Evolutionary conservation across 1,140 invertebrate genomes (phyloP).

Genomic region (Gryon sp.): DNA sequence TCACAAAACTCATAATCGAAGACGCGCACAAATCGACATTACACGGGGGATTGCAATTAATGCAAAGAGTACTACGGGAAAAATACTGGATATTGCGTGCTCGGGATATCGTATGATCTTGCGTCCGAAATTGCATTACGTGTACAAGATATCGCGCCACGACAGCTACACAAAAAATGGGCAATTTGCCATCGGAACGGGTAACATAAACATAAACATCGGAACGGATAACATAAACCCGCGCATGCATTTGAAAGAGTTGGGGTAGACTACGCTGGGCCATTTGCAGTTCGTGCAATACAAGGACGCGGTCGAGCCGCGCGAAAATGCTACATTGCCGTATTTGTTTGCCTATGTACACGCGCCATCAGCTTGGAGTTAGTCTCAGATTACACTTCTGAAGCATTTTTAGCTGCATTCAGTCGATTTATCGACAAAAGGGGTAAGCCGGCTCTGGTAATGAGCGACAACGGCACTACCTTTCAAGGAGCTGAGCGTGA

Average conservation of each 20-base stretch:
- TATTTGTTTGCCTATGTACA: slow-evolving; percentile 58
- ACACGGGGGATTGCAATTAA: background rate
- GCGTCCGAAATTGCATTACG: background rate
- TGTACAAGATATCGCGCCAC: background rate
- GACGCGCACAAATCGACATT: background rate
- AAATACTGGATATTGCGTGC: background rate
- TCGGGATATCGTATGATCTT: background rate
- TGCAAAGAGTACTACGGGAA: background rate
- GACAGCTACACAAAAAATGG: background rate
- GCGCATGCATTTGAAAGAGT: background rate
- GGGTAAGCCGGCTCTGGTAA: slow-evolving; percentile 23
- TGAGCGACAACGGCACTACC: slow-evolving; percentile 16
- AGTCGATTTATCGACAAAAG: slow-evolving; percentile 66
- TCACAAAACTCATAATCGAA: background rate
- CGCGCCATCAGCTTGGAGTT: slow-evolving; percentile 67
- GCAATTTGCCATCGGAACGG: background rate
- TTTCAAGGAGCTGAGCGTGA: slow-evolving; percentile 8
- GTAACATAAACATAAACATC: background rate
- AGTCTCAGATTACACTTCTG: slow-evolving; percentile 48
- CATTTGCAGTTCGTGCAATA: background rate
- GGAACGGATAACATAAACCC: background rate
- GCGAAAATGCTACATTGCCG: slow-evolving; percentile 6
- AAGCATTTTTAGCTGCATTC: slow-evolving; percentile 63
- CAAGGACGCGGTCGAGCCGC: background rate
- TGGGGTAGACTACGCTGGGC: slow-evolving; percentile 15